Conservation (phyloP, 1,140 invertebrate genomes). For the Oryctes rhinoceros region DNA sequence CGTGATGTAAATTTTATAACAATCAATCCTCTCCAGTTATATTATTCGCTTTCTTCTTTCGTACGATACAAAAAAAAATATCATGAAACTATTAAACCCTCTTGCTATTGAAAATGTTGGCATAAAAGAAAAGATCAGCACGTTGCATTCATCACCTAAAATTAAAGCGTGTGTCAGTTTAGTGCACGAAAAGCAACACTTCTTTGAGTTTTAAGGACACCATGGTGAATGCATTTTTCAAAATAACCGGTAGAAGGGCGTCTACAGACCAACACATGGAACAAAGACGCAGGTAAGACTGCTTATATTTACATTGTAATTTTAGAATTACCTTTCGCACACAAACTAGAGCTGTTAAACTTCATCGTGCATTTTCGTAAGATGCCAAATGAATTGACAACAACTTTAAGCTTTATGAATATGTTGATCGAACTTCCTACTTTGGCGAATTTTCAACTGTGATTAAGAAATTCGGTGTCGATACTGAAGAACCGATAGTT, state of each 20-base stretch:
- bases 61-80: neutral
- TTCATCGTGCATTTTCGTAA: neutral
- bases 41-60: neutral
- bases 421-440: neutral
- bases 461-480: no score
- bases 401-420: neutral
- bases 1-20: constrained; percentile 16
- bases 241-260: neutral
- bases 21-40: neutral
- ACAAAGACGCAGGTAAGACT: neutral
- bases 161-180: constrained; percentile 30
- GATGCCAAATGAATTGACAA: no score
- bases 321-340: neutral
- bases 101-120: constrained; percentile 34
- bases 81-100: neutral
- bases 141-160: constrained; percentile 10
- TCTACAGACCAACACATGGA: neutral
- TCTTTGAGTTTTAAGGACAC: constrained; percentile 27
- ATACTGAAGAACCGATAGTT: no score
- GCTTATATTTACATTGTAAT: neutral
- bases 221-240: neutral
- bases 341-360: neutral
- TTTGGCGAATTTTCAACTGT: neutral
- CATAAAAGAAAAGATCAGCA: neutral
- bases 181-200: constrained; percentile 35